Conservation (phyloP, 2,113 vertebrate species). For the Azemiops feae region DNA sequence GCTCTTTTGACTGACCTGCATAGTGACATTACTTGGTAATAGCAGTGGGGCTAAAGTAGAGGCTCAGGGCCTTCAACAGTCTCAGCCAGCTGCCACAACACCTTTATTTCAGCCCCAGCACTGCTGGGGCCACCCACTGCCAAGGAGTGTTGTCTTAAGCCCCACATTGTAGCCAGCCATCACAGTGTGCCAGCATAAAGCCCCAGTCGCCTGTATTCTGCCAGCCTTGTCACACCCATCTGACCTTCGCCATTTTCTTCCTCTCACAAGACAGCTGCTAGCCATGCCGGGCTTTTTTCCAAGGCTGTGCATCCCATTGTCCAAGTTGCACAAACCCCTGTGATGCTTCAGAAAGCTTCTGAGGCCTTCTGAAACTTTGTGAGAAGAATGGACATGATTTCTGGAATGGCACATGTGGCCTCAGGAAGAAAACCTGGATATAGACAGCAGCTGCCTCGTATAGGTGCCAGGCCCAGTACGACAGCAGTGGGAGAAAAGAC, state of each 20-base stretch:
- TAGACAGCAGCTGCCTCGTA: not conserved
- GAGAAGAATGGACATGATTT: not conserved
- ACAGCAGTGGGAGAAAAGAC: not conserved
- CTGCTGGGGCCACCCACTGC: not conserved
- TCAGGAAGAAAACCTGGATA: not conserved
- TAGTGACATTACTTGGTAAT: not conserved
- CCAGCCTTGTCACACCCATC: not conserved
- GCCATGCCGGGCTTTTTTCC: not conserved
- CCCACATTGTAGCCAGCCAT: not conserved
- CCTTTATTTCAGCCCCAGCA: not conserved
- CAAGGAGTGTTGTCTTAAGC: not conserved
- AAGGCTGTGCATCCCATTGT: not conserved
- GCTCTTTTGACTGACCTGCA: not conserved
- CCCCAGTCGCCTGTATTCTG: not conserved
- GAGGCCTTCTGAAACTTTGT: not conserved
- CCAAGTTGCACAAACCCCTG: not conserved
- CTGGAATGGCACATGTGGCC: not conserved
- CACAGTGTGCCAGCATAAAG: not conserved
- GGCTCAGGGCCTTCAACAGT: not conserved
- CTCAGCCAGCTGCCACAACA: not conserved
- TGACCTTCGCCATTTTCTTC: not conserved
- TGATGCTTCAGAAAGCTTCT: not conserved
- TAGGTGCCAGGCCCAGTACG: not conserved
- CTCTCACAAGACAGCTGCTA: not conserved
- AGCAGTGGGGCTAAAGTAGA: not conserved